Conservation (phyloP, 2,888 invertebrate species). For the Sympetrum striolatum region DNA sequence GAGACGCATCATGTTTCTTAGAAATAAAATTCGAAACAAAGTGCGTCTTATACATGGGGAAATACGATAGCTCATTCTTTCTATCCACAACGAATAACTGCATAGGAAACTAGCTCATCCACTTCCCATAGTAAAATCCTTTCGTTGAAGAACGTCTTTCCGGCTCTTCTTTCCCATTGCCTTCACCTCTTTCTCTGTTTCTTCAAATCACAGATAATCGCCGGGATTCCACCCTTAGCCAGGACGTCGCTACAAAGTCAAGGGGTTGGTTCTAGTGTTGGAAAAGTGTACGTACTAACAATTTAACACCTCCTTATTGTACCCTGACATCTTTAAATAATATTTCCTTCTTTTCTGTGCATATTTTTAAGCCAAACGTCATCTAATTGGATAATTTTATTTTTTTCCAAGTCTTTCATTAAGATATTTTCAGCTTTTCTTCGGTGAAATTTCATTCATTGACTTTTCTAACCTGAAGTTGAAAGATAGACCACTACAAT, state of each 20-base stretch:
- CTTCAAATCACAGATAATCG: conserved; percentile 25
- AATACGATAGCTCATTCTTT: no score
- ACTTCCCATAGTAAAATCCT: not conserved
- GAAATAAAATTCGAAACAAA: no score
- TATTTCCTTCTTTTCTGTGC: not conserved
- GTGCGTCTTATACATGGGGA: no score
- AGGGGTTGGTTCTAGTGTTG: conserved; percentile 35
- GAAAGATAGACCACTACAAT: no score
- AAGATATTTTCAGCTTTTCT: no score
- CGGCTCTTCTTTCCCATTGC: not conserved
- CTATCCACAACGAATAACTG: no score
- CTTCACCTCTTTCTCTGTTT: not conserved
- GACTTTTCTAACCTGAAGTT: no score
- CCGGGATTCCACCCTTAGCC: conserved; percentile 6
- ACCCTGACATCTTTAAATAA: not conserved
- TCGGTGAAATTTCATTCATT: no score
- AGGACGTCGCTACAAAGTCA: conserved; percentile 21
- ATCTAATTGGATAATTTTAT: no score
- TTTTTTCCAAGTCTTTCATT: no score
- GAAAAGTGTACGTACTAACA: conserved; percentile 32
- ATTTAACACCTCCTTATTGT: not conserved
- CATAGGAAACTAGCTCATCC: no score
- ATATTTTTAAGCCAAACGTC: not conserved
- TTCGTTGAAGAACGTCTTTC: not conserved
- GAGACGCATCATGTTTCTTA: no score